Percentiles rank a stretch among this genome's conserved stretches.
Conservation (phyloP, 2,113 vertebrate species). For the Oreochromis spilurus region DNA sequence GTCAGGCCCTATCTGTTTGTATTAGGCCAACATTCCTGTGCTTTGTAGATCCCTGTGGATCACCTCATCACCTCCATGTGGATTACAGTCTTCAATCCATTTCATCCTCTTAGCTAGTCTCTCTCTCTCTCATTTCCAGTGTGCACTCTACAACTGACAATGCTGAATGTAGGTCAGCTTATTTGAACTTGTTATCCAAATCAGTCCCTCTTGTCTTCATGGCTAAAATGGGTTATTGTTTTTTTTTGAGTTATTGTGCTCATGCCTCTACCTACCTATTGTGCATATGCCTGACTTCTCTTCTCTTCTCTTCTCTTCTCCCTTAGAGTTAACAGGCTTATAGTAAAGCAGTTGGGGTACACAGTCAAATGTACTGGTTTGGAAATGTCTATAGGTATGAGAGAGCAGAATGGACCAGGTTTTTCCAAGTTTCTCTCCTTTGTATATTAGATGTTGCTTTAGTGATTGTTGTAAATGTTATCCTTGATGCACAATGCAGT, state of each 20-base stretch:
- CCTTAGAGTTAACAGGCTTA: neutral
- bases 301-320: neutral
- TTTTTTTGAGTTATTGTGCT: neutral
- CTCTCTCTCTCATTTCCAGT: neutral
- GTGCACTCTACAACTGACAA: neutral
- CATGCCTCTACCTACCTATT: neutral
- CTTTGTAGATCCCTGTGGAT: neutral
- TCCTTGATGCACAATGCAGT: neutral
- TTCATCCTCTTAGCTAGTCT: neutral
- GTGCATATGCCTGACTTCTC: neutral
- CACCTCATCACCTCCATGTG: neutral
- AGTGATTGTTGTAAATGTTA: neutral
- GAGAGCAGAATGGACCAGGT: neutral
- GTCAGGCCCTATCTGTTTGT: neutral
- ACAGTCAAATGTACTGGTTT: neutral
- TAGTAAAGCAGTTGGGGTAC: neutral
- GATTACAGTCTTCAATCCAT: neutral
- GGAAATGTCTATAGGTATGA: neutral
- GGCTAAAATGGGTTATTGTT: neutral
- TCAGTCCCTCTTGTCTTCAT: neutral
- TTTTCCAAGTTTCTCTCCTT: neutral
- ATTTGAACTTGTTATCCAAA: conserved; percentile 25
- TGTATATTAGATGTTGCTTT: neutral
- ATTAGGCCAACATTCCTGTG: neutral
- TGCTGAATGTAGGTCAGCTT: conserved; percentile 42